A percentile compares a stretch with the other conserved stretches of the same genome.
phyloP scores from a whole-genome alignment of 53 echinoderm and acorn worm genomes.

The Zoroaster sp. region DNA sequence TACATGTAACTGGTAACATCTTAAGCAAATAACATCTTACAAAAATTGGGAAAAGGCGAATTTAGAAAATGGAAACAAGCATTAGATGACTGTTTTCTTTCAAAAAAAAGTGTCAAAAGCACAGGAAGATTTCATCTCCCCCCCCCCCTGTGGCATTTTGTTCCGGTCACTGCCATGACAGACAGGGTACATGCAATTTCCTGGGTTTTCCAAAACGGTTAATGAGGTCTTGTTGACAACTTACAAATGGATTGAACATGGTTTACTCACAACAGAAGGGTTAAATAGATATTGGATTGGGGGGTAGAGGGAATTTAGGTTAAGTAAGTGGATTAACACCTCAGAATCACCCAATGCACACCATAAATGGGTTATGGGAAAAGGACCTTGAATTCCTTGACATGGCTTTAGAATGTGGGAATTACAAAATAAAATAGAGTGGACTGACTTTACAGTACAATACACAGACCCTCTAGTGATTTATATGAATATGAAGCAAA shows the following conservation, averaged over 20 bases:
- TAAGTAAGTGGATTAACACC: neutral
- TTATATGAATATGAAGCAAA: too few species aligned
- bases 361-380: neutral
- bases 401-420: neutral
- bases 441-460: neutral
- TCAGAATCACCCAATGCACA: neutral
- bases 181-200: slow-evolving; percentile 1
- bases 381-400: neutral
- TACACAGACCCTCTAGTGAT: neutral
- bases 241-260: neutral
- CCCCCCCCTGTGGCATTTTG: neutral
- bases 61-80: neutral
- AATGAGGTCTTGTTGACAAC: slow-evolving; percentile 23
- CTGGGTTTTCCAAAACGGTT: neutral
- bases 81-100: neutral
- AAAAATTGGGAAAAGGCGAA: too few species aligned
- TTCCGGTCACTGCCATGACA: slow-evolving; percentile 35
- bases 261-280: too few species aligned
- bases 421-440: too few species aligned
- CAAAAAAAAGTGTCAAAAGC: neutral
- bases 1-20: too few species aligned
- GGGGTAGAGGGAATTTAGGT: neutral
- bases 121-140: neutral
- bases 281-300: neutral
- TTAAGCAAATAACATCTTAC: too few species aligned